Conservation (phyloP, 2,888 invertebrate genomes). For the Antitype chi region DNA sequence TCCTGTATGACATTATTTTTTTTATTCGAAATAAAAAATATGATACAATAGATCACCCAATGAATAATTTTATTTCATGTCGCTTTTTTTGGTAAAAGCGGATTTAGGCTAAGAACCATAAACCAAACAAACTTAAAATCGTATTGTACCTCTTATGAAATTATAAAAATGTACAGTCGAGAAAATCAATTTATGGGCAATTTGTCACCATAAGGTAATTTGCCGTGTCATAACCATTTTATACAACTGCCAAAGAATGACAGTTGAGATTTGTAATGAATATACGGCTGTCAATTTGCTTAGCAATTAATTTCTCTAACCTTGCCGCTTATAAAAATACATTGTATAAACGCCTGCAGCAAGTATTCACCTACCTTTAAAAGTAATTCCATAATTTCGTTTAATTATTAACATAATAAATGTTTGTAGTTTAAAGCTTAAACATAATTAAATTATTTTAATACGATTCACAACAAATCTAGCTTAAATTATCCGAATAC, state of each 20-base stretch:
- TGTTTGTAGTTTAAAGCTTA: neutral
- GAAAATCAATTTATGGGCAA: neutral
- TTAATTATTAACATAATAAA: neutral
- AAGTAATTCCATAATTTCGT: neutral
- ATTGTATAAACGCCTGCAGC: neutral
- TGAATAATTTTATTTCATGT: neutral
- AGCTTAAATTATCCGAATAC: constrained; percentile 5
- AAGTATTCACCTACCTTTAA: neutral
- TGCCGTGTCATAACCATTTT: neutral
- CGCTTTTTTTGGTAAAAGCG: too few relatives aligned
- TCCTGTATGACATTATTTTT: too few relatives aligned
- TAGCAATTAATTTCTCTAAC: neutral
- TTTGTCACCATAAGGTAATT: neutral
- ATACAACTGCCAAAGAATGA: neutral
- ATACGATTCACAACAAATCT: constrained; percentile 28
- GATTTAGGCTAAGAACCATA: too few relatives aligned
- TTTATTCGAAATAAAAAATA: neutral
- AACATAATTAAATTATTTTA: neutral
- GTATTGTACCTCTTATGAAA: neutral
- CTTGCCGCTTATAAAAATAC: neutral
- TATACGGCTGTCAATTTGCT: neutral
- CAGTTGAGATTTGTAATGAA: neutral
- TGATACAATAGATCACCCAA: neutral
- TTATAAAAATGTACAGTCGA: neutral
- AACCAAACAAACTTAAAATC: neutral